phyloP scores from a whole-genome alignment of 2,888 invertebrate species.

The Eledone cirrhosa region DNA sequence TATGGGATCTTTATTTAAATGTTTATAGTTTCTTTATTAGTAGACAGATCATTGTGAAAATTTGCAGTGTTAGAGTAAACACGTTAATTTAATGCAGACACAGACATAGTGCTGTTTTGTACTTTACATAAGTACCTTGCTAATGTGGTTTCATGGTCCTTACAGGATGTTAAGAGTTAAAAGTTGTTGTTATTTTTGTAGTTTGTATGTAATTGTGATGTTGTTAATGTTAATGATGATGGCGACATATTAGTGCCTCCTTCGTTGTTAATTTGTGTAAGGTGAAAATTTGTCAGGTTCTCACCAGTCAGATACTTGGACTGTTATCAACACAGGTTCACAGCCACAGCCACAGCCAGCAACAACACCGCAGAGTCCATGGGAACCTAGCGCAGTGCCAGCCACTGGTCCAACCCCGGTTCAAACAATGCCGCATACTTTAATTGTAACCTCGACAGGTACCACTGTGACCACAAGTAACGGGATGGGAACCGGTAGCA shows the following conservation, averaged over 20 bases:
- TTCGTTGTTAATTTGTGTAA: not conserved
- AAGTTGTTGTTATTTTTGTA: no score
- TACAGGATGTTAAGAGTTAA: no score
- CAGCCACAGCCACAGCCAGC: conserved; percentile 43
- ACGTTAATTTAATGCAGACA: no score
- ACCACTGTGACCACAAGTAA: conserved; percentile 44
- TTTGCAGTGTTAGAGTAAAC: no score
- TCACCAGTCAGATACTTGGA: conserved; percentile 27
- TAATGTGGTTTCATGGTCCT: no score
- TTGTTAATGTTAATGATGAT: not conserved
- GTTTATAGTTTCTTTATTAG: no score
- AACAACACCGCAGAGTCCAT: conserved; percentile 34
- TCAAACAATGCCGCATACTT: conserved; percentile 35
- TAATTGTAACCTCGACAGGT: conserved; percentile 35
- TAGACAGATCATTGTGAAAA: no score
- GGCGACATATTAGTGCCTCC: not conserved
- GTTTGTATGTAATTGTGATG: no score
- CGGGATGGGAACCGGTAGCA: conserved; percentile 42
- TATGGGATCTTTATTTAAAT: no score
- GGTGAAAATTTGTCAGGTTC: conserved; percentile 22
- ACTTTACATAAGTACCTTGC: no score
- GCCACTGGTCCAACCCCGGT: conserved; percentile 34
- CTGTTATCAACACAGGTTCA: conserved; percentile 31
- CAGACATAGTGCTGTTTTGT: no score
- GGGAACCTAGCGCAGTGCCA: conserved; percentile 35